Evolutionary conservation across 2,888 invertebrate species (phyloP), one percentile per base, ranked within the genome.

Genomic region (Thumatha senex): DNA sequence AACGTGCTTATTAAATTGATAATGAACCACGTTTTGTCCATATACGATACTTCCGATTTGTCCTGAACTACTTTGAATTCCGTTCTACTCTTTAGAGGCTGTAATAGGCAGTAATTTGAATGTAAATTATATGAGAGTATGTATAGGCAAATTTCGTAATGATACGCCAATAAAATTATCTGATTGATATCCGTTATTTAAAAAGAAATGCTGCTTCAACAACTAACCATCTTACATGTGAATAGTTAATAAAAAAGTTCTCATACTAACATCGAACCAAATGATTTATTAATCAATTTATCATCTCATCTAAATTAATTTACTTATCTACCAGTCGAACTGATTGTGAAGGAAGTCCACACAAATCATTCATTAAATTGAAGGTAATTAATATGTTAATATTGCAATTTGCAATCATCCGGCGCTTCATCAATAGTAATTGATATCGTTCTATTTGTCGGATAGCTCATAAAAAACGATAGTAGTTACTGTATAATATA

Each of bases 341-440:
- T 48, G 53, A 58, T 56, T 54, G 57, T 48, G 41, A 48, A 72
- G 67, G 67, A 65, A 63, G 61, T 65, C 33, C 49, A 52, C 40
- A 44, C 51, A 58, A 67, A 63, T 61, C 38, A 38, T 51, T 61
- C 36, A 63, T 51, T 60, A 56, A 31, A 67, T 54, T 51, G 51
- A 58, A 55, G 55, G 48, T 40, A 55, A 68, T 61, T 55, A 51
- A 59, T 42, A 54, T 44, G 51, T 51, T 58, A 56, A 47, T 49
- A 46, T 58, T 66, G 58, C 67, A 59, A 72, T 75, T 67, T 57
- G 57, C 65, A 49, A 58, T 68, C 65, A 67, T 73, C 64, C 61
- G 63, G 52, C 45, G 29, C 63, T 59, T 70, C 67, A 71, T 76
- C 55, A 51, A 40, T 54, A 58, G 57, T 73, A 70, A 76, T 74